These are phyloP conservation scores for Takifugu ocellatus DNA, from an alignment of 2,797 vertebrate genomes.

Conservation along the genomic window DNA sequence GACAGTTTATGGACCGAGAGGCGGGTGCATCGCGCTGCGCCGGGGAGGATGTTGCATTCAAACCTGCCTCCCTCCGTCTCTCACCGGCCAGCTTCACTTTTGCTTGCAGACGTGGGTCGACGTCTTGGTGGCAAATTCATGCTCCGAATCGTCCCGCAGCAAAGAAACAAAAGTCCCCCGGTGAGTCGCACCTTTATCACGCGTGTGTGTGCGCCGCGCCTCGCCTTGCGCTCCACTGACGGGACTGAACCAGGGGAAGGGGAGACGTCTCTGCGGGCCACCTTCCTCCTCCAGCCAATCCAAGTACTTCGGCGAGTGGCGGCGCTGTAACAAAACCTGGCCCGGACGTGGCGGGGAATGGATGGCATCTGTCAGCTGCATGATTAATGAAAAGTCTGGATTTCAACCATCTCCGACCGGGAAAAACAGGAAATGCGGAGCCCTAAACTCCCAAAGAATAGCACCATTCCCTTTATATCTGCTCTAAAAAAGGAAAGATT, in stretches of 20 bases:
- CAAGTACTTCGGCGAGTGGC: constrained; percentile 57
- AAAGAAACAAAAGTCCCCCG: constrained; percentile 48
- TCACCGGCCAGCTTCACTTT: constrained; percentile 32
- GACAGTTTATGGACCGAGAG: constrained; percentile 39
- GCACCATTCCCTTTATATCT: too few relatives aligned
- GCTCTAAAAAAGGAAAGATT: too few relatives aligned
- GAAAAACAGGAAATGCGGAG: too few relatives aligned
- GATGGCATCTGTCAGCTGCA: constrained; percentile 21
- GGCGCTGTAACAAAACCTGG: constrained; percentile 70
- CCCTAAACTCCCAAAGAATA: too few relatives aligned
- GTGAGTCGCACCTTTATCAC: constrained; percentile 48
- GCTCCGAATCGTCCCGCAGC: constrained; percentile 43
- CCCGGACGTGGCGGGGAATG: constrained; percentile 55
- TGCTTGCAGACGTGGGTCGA: constrained; percentile 42
- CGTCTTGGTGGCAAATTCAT: constrained; percentile 55
- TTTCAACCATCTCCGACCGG: not conserved
- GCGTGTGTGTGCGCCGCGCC: constrained; percentile 39
- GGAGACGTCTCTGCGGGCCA: constrained; percentile 63
- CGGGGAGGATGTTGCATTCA: constrained; percentile 46
- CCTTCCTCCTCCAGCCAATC: constrained; percentile 75
- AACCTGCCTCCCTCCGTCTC: constrained; percentile 34
- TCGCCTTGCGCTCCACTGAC: constrained; percentile 63
- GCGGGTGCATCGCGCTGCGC: constrained; percentile 49
- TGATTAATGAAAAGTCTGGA: constrained; percentile 7
- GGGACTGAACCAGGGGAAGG: constrained; percentile 49